These are phyloP conservation scores for Tryphoninae sp. DNA, from an alignment of 2,888 invertebrate genomes.

Conservation along the genomic window DNA sequence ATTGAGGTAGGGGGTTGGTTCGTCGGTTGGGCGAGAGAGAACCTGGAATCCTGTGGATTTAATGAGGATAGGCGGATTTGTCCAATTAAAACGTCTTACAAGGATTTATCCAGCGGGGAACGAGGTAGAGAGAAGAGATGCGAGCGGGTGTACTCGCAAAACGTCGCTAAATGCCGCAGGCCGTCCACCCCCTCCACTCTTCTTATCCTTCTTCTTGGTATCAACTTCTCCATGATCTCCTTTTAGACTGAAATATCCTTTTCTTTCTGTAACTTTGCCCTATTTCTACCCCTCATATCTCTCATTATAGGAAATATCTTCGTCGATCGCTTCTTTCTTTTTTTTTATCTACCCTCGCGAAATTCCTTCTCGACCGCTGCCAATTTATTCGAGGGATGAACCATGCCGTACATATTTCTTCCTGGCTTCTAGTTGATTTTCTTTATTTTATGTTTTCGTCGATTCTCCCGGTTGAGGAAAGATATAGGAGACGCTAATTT, in stretches of 20 bases:
- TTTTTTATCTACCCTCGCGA: not conserved
- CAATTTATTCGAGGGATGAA: slow-evolving; percentile 42
- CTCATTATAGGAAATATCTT: slow-evolving; percentile 32
- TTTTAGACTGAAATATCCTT: slow-evolving; percentile 17
- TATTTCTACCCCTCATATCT: slow-evolving; percentile 7
- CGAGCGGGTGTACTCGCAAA: slow-evolving; percentile 59
- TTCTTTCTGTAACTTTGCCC: slow-evolving; percentile 29
- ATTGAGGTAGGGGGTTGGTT: slow-evolving; percentile 61
- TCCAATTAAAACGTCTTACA: slow-evolving; percentile 82
- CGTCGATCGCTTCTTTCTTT: slow-evolving; percentile 22
- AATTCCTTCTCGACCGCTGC: slow-evolving; percentile 7
- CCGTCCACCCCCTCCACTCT: slow-evolving; percentile 61
- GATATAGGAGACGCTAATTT: slow-evolving; percentile 37
- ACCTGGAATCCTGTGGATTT: slow-evolving; percentile 73
- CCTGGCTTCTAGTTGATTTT: slow-evolving; percentile 23
- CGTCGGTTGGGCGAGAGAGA: slow-evolving; percentile 54
- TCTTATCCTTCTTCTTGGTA: slow-evolving; percentile 68
- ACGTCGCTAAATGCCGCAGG: slow-evolving; percentile 61
- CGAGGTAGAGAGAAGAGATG: slow-evolving; percentile 40
- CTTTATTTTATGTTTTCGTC: not conserved
- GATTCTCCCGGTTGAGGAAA: not conserved
- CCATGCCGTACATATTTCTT: slow-evolving; percentile 13
- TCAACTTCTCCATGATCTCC: slow-evolving; percentile 37
- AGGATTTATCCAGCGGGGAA: slow-evolving; percentile 76
- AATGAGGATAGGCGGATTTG: slow-evolving; percentile 82